These are phyloP conservation scores for Napeogenes sylphis DNA, from an alignment of 2,888 invertebrate species.

Conservation along the genomic window DNA sequence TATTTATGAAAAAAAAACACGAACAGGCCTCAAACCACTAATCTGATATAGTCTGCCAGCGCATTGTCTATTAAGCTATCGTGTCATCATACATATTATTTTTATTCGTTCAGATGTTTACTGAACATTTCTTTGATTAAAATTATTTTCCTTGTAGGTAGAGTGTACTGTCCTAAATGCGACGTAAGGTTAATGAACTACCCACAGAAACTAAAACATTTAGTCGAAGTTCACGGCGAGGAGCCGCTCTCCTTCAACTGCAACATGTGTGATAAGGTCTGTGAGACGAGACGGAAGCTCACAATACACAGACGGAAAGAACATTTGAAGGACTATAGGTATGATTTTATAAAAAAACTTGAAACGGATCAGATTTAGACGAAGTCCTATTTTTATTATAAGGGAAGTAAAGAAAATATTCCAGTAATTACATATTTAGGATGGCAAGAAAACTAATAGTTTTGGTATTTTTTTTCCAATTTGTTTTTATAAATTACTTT, in stretches of 20 bases:
- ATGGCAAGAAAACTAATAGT: no score
- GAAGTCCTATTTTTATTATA: no score
- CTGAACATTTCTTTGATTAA: background rate
- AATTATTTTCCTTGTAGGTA: constrained; percentile 26
- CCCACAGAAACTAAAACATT: constrained; percentile 64
- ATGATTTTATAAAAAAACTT: background rate
- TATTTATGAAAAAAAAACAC: no score
- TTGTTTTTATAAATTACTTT: no score
- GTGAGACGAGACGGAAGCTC: constrained; percentile 54
- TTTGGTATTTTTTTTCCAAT: no score
- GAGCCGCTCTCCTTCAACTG: constrained; percentile 58
- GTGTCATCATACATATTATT: no score
- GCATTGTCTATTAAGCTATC: no score
- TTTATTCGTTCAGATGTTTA: background rate
- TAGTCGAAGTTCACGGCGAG: constrained; percentile 66
- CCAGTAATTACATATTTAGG: no score
- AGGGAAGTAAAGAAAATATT: no score
- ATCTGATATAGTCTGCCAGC: no score
- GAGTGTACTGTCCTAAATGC: constrained; percentile 68
- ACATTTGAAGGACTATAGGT: constrained; percentile 67
- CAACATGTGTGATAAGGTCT: constrained; percentile 55
- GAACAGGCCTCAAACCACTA: no score
- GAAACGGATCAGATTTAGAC: background rate
- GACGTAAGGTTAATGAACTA: constrained; percentile 65
- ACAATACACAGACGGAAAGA: constrained; percentile 65